A percentile compares a stretch with the other conserved stretches of the same genome.
Evolutionary conservation across 2,888 invertebrate genomes (phyloP).

Genomic region (Oligia latruncula): DNA sequence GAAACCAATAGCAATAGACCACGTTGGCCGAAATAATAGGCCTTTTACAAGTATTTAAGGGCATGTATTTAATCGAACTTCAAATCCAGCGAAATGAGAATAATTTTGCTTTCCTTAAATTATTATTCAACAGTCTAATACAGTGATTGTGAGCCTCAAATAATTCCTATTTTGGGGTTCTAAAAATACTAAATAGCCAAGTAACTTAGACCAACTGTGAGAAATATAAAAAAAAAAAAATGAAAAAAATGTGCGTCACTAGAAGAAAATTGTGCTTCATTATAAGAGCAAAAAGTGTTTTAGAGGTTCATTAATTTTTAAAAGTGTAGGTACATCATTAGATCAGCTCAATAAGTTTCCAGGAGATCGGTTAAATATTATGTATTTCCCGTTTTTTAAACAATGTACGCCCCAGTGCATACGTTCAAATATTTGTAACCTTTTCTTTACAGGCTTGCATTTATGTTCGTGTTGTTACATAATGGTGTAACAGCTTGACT

Average conservation of each 20-base stretch:
- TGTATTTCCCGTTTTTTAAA: background rate
- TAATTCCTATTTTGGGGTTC: background rate
- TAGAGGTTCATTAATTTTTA: background rate
- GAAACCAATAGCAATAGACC: background rate
- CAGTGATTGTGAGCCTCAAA: background rate
- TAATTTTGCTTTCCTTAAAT: too few species aligned
- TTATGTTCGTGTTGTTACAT: slow-evolving; percentile 17
- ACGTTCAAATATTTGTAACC: background rate
- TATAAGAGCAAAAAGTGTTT: too few species aligned
- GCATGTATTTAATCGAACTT: background rate
- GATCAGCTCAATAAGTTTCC: background rate
- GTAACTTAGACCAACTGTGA: background rate
- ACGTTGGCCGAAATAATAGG: background rate
- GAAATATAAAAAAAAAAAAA: too few species aligned
- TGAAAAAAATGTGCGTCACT: background rate
- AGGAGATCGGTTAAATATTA: background rate
- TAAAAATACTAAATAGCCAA: background rate
- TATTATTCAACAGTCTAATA: background rate
- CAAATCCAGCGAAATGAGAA: background rate
- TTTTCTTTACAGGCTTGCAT: background rate
- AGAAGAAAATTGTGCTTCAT: background rate
- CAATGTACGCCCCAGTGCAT: background rate
- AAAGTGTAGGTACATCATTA: too few species aligned
- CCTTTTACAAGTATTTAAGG: background rate
- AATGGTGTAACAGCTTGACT: slow-evolving; percentile 12